A percentile compares a stretch with the other conserved stretches of the same genome.
These are phyloP conservation scores for Lasioglossum vierecki DNA, from an alignment of 2,888 invertebrate genomes.

Conservation along the genomic window DNA sequence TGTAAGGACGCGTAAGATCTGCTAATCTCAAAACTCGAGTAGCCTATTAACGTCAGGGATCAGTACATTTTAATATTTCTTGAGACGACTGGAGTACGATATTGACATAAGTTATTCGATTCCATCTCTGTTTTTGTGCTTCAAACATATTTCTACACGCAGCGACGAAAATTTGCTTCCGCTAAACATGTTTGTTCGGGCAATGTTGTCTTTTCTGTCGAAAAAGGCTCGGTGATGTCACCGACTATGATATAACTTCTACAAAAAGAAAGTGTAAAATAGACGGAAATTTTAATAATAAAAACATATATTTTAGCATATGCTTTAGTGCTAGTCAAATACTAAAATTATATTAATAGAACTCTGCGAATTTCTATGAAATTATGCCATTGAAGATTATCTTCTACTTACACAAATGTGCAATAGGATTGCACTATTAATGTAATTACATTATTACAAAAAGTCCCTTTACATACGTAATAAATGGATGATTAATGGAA, in stretches of 20 bases:
- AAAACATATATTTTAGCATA: neutral
- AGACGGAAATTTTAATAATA: neutral
- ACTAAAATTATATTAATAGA: neutral
- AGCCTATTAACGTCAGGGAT: neutral
- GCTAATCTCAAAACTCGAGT: slow-evolving; percentile 1
- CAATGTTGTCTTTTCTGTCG: neutral
- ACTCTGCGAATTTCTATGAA: neutral
- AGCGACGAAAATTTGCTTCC: neutral
- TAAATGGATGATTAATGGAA: neutral
- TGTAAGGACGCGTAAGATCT: neutral
- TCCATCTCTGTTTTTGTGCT: neutral
- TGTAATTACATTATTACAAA: neutral
- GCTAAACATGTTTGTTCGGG: neutral
- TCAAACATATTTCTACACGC: neutral
- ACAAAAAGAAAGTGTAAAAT: neutral
- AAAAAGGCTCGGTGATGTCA: neutral
- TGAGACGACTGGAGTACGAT: neutral
- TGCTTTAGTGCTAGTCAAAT: neutral
- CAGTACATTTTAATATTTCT: neutral
- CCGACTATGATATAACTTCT: neutral
- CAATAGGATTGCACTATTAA: neutral
- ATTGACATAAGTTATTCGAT: neutral
- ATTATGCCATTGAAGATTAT: neutral
- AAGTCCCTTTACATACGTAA: neutral
- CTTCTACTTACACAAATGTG: neutral